Evolutionary conservation across 2,113 vertebrate genomes (phyloP), one percentile per base, ranked within the genome.

Genomic region (Poeciliopsis retropinna): DNA sequence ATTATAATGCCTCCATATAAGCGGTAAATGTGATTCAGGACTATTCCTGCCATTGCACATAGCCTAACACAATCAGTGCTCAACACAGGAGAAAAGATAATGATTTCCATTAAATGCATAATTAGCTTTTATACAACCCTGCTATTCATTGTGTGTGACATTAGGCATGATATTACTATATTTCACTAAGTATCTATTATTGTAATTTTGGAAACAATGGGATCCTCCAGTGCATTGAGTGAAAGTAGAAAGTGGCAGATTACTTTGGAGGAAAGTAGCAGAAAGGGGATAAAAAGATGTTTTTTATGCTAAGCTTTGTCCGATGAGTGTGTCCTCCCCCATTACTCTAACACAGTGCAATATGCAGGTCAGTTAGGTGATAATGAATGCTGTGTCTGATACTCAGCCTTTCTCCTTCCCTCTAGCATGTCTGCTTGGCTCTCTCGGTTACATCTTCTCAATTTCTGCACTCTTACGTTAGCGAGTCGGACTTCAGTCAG

Each of bases 371-470:
- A 80, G 83, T 86, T 79, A 86, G 90, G 80, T 90, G 85, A 88
- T 90, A 90, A 92, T 91, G 91, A 94, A 92, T 90, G 87, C 83
- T 83, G 79, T 83, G 87, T 87, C 87, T 89, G 89, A 83, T 79
- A 67, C 87, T 80, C 78, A 72, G 85, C 80, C 87, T 83, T 88
- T 81, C 73, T 85, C 73, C 57, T 75, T 84, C 73, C 82, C 78
- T 79, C 80, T 76, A 83, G 39, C 76, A 79, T 25, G 41, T 78
- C 85, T 85, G 61, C 0, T 74, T 61, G 44, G 28, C 77, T 74
- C 70, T 70, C 57, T 69, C 22, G 64, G 30, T 75, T 80, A 51
- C 19, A n/a, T 60, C 41, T 37, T 71, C 37, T 76, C 14, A 68
- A 65, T 82, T 72, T 80, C 70, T 70, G 82, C 70, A 44, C 30